Evolutionary conservation across 2,113 vertebrate species (phyloP).

Genomic region (Lophochroa leadbeateri): DNA sequence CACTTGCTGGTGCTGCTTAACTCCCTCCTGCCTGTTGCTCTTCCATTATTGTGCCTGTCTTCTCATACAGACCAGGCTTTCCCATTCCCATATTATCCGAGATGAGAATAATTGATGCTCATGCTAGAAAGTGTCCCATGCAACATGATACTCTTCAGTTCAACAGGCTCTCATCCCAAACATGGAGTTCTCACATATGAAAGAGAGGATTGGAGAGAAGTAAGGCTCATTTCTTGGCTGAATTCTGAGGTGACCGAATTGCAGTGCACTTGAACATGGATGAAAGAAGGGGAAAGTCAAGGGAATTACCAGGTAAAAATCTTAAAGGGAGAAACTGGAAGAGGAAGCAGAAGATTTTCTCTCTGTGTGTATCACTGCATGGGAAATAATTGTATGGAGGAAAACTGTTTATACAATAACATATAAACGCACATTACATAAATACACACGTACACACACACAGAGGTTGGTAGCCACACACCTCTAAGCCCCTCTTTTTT

Average conservation of each 20-base stretch:
- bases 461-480: not conserved
- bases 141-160: not conserved
- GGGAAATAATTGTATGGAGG: not conserved
- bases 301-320: not conserved
- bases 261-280: not conserved
- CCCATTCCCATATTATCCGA: rapidly evolving
- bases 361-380: not conserved
- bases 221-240: not conserved
- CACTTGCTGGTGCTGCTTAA: not conserved
- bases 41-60: not conserved
- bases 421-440: not conserved
- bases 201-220: not conserved
- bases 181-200: rapidly evolving
- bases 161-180: not conserved
- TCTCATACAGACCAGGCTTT: not conserved
- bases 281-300: not conserved
- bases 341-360: not conserved
- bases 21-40: not conserved
- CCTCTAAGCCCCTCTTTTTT: too few species aligned
- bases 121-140: not conserved
- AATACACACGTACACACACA: not conserved
- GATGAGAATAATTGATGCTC: not conserved
- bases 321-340: not conserved
- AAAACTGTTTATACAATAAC: not conserved
- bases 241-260: not conserved